Percentiles rank a stretch among this genome's conserved stretches.
Conservation (phyloP, 1,140 invertebrate species). For the Palaemon carinicauda region DNA sequence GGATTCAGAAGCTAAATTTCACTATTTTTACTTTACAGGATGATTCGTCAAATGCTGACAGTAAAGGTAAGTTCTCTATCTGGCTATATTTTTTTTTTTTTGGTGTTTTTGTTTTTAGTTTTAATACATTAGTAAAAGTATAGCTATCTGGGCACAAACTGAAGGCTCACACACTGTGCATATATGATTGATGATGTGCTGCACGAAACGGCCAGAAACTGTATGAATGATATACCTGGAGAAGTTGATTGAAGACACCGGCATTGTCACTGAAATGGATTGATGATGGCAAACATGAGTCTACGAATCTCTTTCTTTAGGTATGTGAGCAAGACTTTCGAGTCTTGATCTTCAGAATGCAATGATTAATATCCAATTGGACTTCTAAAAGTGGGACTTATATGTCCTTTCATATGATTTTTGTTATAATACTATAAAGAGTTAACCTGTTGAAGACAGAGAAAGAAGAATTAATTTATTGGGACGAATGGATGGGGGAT, state of each 20-base stretch:
- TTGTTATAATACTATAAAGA: neutral
- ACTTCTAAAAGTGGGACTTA: neutral
- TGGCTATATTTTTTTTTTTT: neutral
- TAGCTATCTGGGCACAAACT: constrained; percentile 36
- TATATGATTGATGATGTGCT: neutral
- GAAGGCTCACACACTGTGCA: constrained; percentile 32
- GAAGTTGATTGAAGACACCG: too few relatives aligned
- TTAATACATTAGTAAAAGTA: constrained; percentile 29
- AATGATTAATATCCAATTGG: too few relatives aligned
- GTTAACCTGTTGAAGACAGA: neutral
- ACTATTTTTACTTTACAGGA: constrained; percentile 32
- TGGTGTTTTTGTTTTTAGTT: neutral
- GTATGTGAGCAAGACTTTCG: too few relatives aligned
- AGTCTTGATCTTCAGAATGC: too few relatives aligned
- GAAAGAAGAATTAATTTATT: neutral
- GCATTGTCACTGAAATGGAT: too few relatives aligned
- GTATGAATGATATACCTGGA: too few relatives aligned
- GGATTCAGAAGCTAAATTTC: neutral
- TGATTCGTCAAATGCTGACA: constrained; percentile 35
- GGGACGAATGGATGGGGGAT: neutral
- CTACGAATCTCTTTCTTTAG: too few relatives aligned
- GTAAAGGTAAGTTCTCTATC: constrained; percentile 40
- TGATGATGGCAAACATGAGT: too few relatives aligned
- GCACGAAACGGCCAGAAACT: neutral
- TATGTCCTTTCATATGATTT: neutral